phyloP scores from a whole-genome alignment of 2,888 invertebrate species.

The Podotricha telesiphe region DNA sequence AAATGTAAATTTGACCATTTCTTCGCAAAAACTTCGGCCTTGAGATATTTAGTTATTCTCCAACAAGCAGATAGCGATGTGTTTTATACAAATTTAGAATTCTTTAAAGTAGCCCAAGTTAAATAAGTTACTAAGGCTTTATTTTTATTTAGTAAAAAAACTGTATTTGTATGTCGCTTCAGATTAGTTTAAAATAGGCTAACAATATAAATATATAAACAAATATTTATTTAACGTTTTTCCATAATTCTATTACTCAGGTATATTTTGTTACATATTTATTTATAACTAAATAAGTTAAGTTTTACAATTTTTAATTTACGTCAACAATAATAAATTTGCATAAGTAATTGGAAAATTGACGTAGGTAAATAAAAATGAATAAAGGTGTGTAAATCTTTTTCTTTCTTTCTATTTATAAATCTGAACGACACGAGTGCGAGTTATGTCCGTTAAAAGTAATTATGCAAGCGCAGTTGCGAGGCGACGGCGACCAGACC shows the following conservation, averaged over 20 bases:
- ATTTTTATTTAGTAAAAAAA: not conserved
- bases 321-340: not conserved
- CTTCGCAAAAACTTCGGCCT: not conserved
- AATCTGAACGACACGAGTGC: constrained; percentile 30
- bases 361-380: constrained; percentile 9
- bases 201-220: too few relatives aligned
- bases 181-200: not conserved
- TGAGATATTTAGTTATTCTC: not conserved
- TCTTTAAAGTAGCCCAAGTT: not conserved
- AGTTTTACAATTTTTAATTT: too few relatives aligned
- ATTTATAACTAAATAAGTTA: not conserved
- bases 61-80: not conserved
- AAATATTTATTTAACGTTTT: not conserved
- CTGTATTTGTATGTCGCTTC: not conserved
- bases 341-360: not conserved
- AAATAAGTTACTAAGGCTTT: not conserved
- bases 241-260: not conserved
- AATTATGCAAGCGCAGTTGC: constrained; percentile 73
- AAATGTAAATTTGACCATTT: not conserved
- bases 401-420: constrained; percentile 37
- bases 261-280: not conserved
- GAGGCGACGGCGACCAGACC: constrained; percentile 49
- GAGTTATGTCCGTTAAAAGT: constrained; percentile 58
- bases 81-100: not conserved
- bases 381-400: constrained; percentile 15